Evolutionary conservation across 2,797 vertebrate species (phyloP).

Genomic region (Sylvilagus floridanus): DNA sequence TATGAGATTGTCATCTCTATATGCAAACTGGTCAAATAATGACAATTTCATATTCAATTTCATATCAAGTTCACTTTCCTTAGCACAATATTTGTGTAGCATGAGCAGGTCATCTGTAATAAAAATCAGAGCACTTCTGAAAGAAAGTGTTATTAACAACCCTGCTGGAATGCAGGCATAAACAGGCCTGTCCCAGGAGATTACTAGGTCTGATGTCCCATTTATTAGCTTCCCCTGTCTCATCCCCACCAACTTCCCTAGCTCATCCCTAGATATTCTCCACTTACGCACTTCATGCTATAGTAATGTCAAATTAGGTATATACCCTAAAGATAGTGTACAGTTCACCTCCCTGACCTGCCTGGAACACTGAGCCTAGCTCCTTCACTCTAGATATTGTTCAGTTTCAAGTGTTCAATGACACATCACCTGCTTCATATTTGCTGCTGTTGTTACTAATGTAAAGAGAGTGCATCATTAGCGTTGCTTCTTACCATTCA

Average conservation of each 20-base stretch:
- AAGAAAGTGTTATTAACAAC: not conserved
- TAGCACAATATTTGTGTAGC: not conserved
- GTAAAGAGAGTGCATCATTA: not conserved
- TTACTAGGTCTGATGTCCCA: not conserved
- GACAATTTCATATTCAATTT: not conserved
- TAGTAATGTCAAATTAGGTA: not conserved
- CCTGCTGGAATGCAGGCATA: not conserved
- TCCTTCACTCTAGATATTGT: not conserved
- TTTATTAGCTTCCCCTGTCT: not conserved
- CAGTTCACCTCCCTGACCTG: not conserved
- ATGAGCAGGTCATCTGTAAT: not conserved
- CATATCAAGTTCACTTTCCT: constrained; percentile 14
- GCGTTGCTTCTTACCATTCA: constrained; percentile 90
- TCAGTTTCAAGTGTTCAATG: not conserved
- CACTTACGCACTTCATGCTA: not conserved
- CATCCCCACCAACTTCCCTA: not conserved
- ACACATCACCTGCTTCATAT: not conserved
- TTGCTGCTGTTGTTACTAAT: not conserved
- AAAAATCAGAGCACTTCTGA: not conserved
- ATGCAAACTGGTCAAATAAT: not conserved
- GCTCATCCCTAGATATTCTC: not conserved
- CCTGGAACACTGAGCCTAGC: not conserved
- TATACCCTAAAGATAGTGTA: not conserved
- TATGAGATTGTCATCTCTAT: not conserved
- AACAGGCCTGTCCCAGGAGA: not conserved